These are phyloP conservation scores for Drosophila parthenogenetica DNA, from an alignment of 2,888 invertebrate species.

Conservation along the genomic window DNA sequence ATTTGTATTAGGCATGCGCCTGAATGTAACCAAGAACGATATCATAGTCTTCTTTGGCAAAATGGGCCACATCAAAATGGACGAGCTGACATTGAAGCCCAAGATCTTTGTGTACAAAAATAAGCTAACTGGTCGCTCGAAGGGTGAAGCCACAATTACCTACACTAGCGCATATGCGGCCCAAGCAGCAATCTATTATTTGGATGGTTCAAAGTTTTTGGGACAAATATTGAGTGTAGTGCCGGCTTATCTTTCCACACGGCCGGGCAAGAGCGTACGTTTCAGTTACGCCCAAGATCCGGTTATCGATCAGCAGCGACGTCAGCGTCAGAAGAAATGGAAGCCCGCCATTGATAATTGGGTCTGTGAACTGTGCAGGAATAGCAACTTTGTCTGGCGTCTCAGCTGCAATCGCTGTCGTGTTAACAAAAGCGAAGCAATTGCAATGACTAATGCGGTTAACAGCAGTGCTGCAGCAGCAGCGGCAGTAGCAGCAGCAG, in stretches of 20 bases:
- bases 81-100: constrained; percentile 58
- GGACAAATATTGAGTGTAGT: constrained; percentile 55
- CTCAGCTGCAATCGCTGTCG: constrained; percentile 62
- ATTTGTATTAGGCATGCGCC: constrained; percentile 67
- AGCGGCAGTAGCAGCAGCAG: not conserved
- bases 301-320: constrained; percentile 34
- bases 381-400: constrained; percentile 75
- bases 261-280: constrained; percentile 50
- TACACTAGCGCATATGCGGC: constrained; percentile 54
- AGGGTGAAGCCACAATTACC: constrained; percentile 72
- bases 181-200: constrained; percentile 56
- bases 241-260: constrained; percentile 66
- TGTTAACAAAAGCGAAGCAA: constrained; percentile 36
- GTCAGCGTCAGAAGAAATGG: constrained; percentile 58
- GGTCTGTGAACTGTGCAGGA: constrained; percentile 58
- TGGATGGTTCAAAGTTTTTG: constrained; percentile 56
- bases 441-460: not conserved
- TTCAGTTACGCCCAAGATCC: constrained; percentile 51
- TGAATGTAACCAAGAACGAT: constrained; percentile 67
- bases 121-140: constrained; percentile 67
- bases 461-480: not conserved
- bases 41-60: constrained; percentile 60
- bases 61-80: constrained; percentile 51
- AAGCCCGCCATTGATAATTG: constrained; percentile 69
- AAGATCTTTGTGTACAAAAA: constrained; percentile 73